Base-by-base conservation (phyloP, 2,888 invertebrate genomes). In the Lepidochitona cinerea region DNA sequence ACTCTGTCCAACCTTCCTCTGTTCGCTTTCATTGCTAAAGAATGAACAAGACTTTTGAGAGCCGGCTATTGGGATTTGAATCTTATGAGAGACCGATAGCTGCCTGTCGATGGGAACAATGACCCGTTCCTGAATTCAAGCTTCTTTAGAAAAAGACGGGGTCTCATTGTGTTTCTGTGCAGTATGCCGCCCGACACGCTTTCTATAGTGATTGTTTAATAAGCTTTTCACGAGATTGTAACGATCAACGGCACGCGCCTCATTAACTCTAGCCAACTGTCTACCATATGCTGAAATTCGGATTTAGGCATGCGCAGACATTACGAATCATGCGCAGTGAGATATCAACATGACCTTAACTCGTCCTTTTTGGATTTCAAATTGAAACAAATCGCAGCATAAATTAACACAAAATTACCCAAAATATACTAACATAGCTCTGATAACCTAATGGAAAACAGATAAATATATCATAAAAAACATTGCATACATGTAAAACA, bases 181-280 rank as follows among this genome's bases (percentile, higher is more conserved):
- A 59, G 59, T 29, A 59, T 29, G 59, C 26, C 59, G 23, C 29
- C 29, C 32, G 59, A 29, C 59, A 29, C 23, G 59, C 29, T 59
- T 29, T 26, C 5, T 14, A 18, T 23, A 32, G 14, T 59, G 59
- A 59, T 59, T 59, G 59, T 59, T 59, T 59, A 59, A 59, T 59
- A 59, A 59, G 59, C 26, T 14, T 29, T 59, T 59, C 59, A 59
- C 59, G 59, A 59, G 59, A 59, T 59, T 59, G 59, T 59, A 59
- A 59, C 59, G 23, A 59, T 59, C 59, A 14, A 23, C 29, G 59
- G 32, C 59, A 29, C 32, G 59, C 59, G 59, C 59, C 29, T 59
- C 59, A 59, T 59, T 59, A 59, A 59, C 59, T 59, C 26, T 14
- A 14, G 7, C 59, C 59, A 59, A 59, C 59, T 59, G 59, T 59